Base-by-base conservation (phyloP, 2,797 vertebrate genomes). In the Rhynchonycteris naso region DNA sequence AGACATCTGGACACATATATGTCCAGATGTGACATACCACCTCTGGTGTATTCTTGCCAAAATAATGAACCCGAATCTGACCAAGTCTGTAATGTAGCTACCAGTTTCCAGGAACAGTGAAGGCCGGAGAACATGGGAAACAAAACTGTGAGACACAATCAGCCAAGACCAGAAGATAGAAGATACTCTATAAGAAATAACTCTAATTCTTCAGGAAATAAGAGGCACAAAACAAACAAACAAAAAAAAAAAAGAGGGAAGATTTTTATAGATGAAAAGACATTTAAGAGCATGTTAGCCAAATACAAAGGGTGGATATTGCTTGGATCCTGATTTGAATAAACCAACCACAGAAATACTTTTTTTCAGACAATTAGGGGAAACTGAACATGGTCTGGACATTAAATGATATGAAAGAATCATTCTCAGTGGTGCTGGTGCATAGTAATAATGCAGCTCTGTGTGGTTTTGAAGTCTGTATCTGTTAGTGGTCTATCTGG, bases 281-380 rank as follows among this genome's bases (percentile, higher is more conserved):
- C 24, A 61, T 59, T 79, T 21, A 82, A 59, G 13, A 71, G 43
- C n/a, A 33, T 28, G 16, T n/a, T 30, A 59, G 7, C 28, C 33
- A 71, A 93, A 74, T 59, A 43, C 61, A 75, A 15, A 5, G 33
- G 24, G 38, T 28, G 12, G 22, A 50, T 84, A 18, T 10, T 61
- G 8, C 59, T 50, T 56, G 43, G 43, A 75, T 69, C 72, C 80
- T 91, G 13, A 83, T 24, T n/a, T 78, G 63, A 79, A 69, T 68
- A 74, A 88, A 88, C n/a, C 54, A 78, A 66, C 19, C 43, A 52
- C 0, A 76, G 72, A 56, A 56, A 84, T 61, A 81, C 66, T 7
- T 96, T 88, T 28, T 90, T 22, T 56, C 43, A 75, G 75, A 82
- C 66, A 68, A 88, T 13, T 35, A 78, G 52, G 33, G 79, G 38